Evolutionary conservation across 2,113 vertebrate genomes (phyloP), one percentile per base, ranked within the genome.

Genomic region (Pongo abelii): DNA sequence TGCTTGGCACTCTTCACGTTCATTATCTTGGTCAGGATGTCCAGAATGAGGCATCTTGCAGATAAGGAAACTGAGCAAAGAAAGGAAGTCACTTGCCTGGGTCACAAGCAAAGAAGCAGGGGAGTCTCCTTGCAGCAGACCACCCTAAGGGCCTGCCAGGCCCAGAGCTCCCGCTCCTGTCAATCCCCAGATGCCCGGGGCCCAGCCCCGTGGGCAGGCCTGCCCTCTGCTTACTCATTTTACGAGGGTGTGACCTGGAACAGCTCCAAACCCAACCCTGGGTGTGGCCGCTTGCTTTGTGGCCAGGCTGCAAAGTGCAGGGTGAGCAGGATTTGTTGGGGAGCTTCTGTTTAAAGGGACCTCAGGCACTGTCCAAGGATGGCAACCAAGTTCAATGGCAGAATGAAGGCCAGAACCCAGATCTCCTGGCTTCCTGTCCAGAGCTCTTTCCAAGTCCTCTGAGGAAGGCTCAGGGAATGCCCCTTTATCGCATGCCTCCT

Each of bases 271-370:
- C 93, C 97, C 85, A 97, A 27, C 98, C 95, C 91, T 94, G 97
- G 97, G 97, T 97, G 97, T 97, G 95, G 90, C 91, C 6, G 1
- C 93, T 92, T 95, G 97, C 79, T 97, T 96, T 98, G 98, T 96
- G 95, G 97, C 94, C 86, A 74, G 95, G 90, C 95, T 97, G 97
- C 94, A 96, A 97, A 97, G 97, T 96, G 90, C 95, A 86, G 80
- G 86, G 79, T 88, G 97, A 97, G 95, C 95, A 97, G 92, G 96
- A 97, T 98, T 98, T 97, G 61, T 64, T 64, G 64, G 52, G 75
- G 89, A 93, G 69, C 92, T 94, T 86, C 61, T 57, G 75, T 85
- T 97, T 83, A 91, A 92, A 97, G 90, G 64, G 52, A 93, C 55
- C 81, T 88, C 84, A 27, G 87, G 81, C 43, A 55, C 52, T 75